These are phyloP conservation scores for Caligus rogercresseyi DNA, from an alignment of 1,140 invertebrate species.

Conservation along the genomic window DNA sequence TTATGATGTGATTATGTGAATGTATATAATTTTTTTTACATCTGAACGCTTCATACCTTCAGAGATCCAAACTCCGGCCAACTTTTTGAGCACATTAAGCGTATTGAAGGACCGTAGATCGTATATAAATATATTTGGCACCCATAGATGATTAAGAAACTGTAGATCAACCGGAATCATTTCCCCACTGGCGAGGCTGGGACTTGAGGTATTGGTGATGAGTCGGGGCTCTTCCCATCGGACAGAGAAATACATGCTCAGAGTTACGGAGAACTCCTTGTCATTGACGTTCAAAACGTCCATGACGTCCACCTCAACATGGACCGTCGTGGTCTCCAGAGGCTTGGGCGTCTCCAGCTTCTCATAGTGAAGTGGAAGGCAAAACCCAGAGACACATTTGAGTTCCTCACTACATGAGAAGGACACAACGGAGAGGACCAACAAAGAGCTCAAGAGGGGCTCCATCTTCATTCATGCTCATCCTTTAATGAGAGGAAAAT, in stretches of 20 bases:
- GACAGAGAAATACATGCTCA: conserved; percentile 16
- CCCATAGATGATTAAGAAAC: conserved; percentile 11
- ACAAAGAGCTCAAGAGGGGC: not conserved
- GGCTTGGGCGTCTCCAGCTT: conserved; percentile 13
- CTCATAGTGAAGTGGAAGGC: conserved; percentile 3
- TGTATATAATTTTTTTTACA: too few relatives aligned
- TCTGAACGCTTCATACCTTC: too few relatives aligned
- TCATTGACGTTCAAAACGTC: conserved; percentile 10
- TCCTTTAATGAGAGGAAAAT: too few relatives aligned
- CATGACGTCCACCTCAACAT: conserved; percentile 6
- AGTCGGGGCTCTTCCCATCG: conserved; percentile 11
- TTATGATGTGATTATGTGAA: too few relatives aligned
- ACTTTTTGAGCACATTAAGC: conserved; percentile 10
- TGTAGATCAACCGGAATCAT: conserved; percentile 15
- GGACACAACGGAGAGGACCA: not conserved
- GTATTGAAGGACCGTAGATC: conserved; percentile 7
- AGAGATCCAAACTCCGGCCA: conserved; percentile 12
- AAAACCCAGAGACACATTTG: conserved; percentile 17
- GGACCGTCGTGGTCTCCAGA: not conserved
- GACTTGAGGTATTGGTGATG: conserved; percentile 1
- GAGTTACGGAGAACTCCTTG: conserved; percentile 15
- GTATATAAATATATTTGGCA: conserved; percentile 18
- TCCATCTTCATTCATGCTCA: too few relatives aligned
- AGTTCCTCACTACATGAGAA: not conserved
- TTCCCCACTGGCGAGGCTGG: not conserved